Base-by-base conservation (phyloP, 2,888 invertebrate species). In the Acanthacorydalis orientalis region DNA sequence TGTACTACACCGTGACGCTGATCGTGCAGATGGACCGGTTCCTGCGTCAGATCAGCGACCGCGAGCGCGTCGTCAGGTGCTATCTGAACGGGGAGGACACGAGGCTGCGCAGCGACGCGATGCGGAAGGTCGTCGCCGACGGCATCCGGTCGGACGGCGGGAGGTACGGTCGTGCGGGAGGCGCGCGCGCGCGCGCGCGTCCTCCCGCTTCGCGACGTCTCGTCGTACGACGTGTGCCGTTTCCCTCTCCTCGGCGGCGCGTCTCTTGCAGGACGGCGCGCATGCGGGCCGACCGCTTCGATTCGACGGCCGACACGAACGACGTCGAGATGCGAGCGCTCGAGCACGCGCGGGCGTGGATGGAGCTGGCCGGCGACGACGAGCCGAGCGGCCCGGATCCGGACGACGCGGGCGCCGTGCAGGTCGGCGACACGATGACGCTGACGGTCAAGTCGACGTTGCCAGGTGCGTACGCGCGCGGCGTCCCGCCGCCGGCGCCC, bases 1-100 rank as follows among this genome's bases (percentile, higher is more conserved):
- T 80, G 59, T 75, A 75, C 58, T 80, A 81, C 60, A 73, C 72
- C 11, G 78, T 80, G 9, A 75, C 75, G 48, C 64, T 86, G 47
- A 75, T 83, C 52, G 68, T 83, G 31, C 85, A 86, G 61, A 83
- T 82, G 74, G 85, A 85, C 57, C 70, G 73, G 50, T 77, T 79
- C 57, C 67, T 86, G 44, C 77, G 82, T 54, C 83, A 83, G 64
- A 78, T 78, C 41, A 75, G 77, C 0, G 85, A 85, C 57, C 78
- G 82, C 56, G 77, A 80, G 56, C 67, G 75, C 46, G 65, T 72
- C 11, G 72, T 82, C 7, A 67, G 74, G 54, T 85, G 84, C 59
- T 67, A 68, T 57, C 61, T 77, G 49, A 68, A 72, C 55, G 69
- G 70, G 23, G 68, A 69, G 46, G 74, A 70, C 8, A 72, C 76